A percentile compares a stretch with the other conserved stretches of the same genome.
These are phyloP conservation scores for Hipparchia semele DNA, from an alignment of 2,888 invertebrate genomes.

Conservation along the genomic window DNA sequence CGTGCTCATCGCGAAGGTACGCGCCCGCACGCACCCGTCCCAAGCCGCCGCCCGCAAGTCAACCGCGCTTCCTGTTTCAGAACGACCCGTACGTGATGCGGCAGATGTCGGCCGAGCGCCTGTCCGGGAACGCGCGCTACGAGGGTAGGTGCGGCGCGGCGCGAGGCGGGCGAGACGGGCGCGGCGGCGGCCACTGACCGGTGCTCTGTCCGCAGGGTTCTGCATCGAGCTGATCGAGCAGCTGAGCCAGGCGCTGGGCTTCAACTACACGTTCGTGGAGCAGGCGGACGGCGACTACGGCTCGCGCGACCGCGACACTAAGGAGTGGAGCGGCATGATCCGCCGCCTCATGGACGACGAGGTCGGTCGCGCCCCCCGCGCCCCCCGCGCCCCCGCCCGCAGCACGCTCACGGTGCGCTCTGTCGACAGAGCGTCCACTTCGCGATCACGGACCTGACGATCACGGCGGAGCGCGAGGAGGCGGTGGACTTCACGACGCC, in stretches of 20 bases:
- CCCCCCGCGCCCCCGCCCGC: not conserved
- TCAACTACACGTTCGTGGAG: conserved; percentile 91
- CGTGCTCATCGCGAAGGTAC: conserved; percentile 63
- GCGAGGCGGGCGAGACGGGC: no score
- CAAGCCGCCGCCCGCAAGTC: not conserved
- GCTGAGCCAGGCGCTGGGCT: conserved; percentile 87
- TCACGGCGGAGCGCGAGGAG: conserved; percentile 93
- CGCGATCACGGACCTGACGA: conserved; percentile 95
- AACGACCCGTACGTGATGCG: conserved; percentile 95
- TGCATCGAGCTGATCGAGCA: conserved; percentile 93
- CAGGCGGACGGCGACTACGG: conserved; percentile 89
- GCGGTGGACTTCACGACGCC: conserved; percentile 98
- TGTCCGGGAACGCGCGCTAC: conserved; percentile 91
- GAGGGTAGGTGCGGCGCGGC: conserved; percentile 84
- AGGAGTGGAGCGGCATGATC: conserved; percentile 89
- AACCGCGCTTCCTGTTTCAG: conserved; percentile 70
- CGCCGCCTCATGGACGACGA: conserved; percentile 85
- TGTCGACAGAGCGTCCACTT: conserved; percentile 88
- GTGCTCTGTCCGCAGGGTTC: conserved; percentile 85
- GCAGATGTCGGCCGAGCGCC: conserved; percentile 84
- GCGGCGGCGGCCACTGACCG: not conserved
- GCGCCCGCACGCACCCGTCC: not conserved
- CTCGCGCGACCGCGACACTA: conserved; percentile 78
- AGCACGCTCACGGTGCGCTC: not conserved
- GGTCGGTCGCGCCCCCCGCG: conserved; percentile 51